Percentiles rank a stretch among this genome's conserved stretches.
These are phyloP conservation scores for Echeneis naucrates DNA, from an alignment of 2,797 vertebrate genomes.

Conservation along the genomic window DNA sequence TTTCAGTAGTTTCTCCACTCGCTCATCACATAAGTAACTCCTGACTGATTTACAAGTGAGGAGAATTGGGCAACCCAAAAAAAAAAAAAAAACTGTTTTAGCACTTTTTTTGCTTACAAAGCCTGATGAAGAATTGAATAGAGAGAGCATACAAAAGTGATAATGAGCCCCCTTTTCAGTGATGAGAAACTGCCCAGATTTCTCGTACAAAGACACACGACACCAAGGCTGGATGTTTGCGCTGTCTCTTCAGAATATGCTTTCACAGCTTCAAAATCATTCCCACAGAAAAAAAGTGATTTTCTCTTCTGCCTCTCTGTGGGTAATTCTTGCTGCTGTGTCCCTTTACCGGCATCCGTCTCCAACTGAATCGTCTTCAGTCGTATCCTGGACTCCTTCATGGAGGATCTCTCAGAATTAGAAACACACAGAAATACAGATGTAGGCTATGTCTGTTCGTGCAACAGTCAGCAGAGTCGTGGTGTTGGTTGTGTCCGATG, in stretches of 20 bases:
- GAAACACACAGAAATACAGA: conserved; percentile 51
- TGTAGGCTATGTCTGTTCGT: conserved; percentile 56
- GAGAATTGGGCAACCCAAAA: conserved; percentile 62
- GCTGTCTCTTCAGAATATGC: conserved; percentile 76
- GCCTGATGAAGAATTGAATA: conserved; percentile 72
- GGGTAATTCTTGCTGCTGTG: conserved; percentile 64
- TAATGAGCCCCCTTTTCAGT: conserved; percentile 80
- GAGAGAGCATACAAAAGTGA: conserved; percentile 79
- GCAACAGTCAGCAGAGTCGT: conserved; percentile 55
- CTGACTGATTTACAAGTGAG: conserved; percentile 69
- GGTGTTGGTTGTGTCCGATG: conserved; percentile 32
- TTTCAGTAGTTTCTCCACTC: conserved; percentile 62
- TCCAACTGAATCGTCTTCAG: conserved; percentile 77
- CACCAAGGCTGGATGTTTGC: conserved; percentile 67
- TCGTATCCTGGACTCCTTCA: conserved; percentile 63
- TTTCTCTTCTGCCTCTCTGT: conserved; percentile 51
- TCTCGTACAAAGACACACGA: conserved; percentile 76
- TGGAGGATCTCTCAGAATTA: conserved; percentile 68
- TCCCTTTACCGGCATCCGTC: conserved; percentile 59
- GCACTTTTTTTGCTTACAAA: conserved; percentile 82
- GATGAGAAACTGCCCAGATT: conserved; percentile 81
- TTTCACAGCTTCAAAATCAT: conserved; percentile 73
- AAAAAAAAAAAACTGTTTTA: conserved; percentile 68
- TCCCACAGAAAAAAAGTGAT: conserved; percentile 48
- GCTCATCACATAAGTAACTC: conserved; percentile 66